Base-by-base conservation (phyloP, 2,797 vertebrate species). In the Oryzias sinensis region DNA sequence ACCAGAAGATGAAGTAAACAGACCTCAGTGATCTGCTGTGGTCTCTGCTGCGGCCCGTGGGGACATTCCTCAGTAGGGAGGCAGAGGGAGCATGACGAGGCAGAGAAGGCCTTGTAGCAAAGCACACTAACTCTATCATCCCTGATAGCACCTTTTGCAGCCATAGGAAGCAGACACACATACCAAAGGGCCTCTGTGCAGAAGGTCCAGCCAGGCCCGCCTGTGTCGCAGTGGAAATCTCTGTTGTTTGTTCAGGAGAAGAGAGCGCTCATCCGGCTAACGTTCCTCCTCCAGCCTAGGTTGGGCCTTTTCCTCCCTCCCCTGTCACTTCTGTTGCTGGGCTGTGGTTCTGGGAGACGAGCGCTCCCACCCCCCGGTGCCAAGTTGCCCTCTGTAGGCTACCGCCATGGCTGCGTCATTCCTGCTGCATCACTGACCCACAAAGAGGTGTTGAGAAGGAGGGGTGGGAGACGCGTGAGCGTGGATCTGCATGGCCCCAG, bases 371-470 rank as follows among this genome's bases (percentile, higher is more conserved):
- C 73, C 73, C 60, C 85, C 70, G 73, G 71, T 78, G 56, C 72
- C 62, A 72, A 72, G 81, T 83, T 80, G 77, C 76, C 74, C 82
- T 86, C 66, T 81, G 74, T 68, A 89, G 80, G 78, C 74, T 76
- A 73, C 78, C 81, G 70, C 67, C 76, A 80, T 67, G 84, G 81
- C 88, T 89, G 86, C 88, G 88, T 92, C 89, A 90, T 70, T 82
- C 78, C 68, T 29, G 81, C 83, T 84, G 80, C 87, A 89, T 87
- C 86, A 81, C 80, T 87, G 83, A 85, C 81, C 81, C 80, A 87
- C 77, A 85, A 80, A 89, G 75, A 84, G 63, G 66, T 80, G 72
- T 72, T 79, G 70, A 61, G 82, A 81, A 83, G 82, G 86, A 85
- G 84, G 84, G 80, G 83, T 81, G 66, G 62, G 67, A 77, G 82